A percentile compares a stretch with the other conserved stretches of the same genome.
Evolutionary conservation across 2,113 vertebrate species (phyloP).

Genomic region (Oncorhynchus gorbuscha): DNA sequence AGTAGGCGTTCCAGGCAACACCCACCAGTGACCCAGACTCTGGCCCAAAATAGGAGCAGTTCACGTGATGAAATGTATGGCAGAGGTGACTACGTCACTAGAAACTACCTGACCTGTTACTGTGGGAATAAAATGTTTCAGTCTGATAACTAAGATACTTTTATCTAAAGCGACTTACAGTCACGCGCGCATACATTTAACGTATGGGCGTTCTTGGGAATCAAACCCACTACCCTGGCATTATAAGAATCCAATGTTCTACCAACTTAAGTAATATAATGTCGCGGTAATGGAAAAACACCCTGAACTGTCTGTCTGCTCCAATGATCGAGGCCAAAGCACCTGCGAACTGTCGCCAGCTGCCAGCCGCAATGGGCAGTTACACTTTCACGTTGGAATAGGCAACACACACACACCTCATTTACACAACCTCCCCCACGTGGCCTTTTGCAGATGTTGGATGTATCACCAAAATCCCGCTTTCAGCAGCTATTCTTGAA

Average conservation of each 20-base stretch:
- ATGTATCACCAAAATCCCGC: conserved; percentile 53
- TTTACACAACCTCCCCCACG: conserved; percentile 5
- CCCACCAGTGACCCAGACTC: conserved; percentile 36
- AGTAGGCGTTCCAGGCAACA: conserved; percentile 21
- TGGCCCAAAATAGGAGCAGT: background rate
- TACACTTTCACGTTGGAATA: conserved; percentile 4
- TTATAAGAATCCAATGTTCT: background rate
- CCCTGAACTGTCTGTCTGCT: conserved; percentile 18
- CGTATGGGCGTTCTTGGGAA: no score
- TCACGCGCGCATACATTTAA: no score
- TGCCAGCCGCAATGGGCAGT: background rate
- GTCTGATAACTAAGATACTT: background rate
- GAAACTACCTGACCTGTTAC: no score
- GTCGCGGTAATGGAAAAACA: conserved; percentile 22
- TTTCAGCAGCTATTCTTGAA: conserved; percentile 62
- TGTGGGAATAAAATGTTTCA: no score
- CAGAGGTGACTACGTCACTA: no score
- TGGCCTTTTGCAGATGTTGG: conserved; percentile 55
- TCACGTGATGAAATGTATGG: background rate
- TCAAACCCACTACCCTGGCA: no score
- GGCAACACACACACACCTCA: background rate
- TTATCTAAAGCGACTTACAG: no score
- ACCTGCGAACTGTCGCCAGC: conserved; percentile 35
- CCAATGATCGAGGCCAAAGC: conserved; percentile 37
- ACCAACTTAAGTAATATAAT: conserved; percentile 1